Conservation (phyloP, 35 echinoderm and acorn worm genomes). For the Patiria miniata region DNA sequence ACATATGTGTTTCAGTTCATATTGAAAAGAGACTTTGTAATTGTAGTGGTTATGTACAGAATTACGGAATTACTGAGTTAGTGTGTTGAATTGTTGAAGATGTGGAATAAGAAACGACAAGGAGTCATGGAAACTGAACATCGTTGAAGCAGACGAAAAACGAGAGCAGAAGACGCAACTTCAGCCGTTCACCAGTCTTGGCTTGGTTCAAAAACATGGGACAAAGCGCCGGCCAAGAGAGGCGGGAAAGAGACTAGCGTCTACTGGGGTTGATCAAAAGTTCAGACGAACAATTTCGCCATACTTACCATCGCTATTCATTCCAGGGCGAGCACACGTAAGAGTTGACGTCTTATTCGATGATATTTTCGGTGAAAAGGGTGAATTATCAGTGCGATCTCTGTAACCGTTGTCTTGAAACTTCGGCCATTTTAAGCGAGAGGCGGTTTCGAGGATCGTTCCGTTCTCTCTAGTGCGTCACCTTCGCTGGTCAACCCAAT, state of each 20-base stretch:
- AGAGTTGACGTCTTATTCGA: neutral
- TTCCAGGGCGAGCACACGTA: neutral
- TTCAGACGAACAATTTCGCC: neutral
- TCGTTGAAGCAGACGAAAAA: conserved; percentile 5
- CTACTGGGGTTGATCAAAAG: neutral
- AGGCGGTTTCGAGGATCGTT: neutral
- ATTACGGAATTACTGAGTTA: too few species aligned
- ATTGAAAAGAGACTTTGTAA: too few species aligned
- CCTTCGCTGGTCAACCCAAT: neutral
- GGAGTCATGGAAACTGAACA: too few species aligned
- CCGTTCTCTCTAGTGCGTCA: neutral
- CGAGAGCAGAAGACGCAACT: neutral
- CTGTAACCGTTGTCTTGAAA: neutral
- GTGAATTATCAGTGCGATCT: neutral
- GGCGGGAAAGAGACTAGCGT: conserved; percentile 12
- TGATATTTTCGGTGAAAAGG: conserved; percentile 5
- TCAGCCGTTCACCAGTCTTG: conserved; percentile 23
- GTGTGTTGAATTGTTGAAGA: too few species aligned
- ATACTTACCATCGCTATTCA: conserved; percentile 10
- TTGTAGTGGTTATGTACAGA: too few species aligned
- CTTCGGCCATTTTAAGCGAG: neutral
- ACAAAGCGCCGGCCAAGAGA: neutral
- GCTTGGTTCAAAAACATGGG: neutral
- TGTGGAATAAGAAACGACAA: too few species aligned
- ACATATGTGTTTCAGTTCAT: too few species aligned